A percentile compares a stretch with the other conserved stretches of the same genome.
Conservation (phyloP, 2,113 vertebrate species). For the Centropus unirufus region DNA sequence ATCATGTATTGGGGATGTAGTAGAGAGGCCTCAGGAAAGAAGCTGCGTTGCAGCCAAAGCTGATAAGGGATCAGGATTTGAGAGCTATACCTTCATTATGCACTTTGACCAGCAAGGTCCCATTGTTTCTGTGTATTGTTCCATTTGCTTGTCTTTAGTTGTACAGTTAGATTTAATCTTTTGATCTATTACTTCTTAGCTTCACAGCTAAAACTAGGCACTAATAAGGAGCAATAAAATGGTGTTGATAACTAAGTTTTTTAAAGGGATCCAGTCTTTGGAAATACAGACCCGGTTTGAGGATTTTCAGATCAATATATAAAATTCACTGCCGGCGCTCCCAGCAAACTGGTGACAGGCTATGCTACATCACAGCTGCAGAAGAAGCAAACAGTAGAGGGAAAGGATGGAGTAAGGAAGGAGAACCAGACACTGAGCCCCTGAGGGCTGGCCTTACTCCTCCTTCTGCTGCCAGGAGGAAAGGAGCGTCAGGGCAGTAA, state of each 20-base stretch:
- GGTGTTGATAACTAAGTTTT: neutral
- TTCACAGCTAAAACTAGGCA: neutral
- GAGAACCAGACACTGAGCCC: neutral
- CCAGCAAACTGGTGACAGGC: neutral
- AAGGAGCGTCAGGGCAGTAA: neutral
- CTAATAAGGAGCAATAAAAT: neutral
- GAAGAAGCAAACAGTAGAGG: neutral
- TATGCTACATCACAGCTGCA: neutral
- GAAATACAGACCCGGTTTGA: neutral
- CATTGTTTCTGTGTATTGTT: neutral
- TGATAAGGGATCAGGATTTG: neutral
- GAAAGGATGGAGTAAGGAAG: neutral
- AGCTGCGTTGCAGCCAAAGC: neutral
- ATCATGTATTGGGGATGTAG: neutral
- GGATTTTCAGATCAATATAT: neutral
- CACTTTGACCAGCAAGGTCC: neutral
- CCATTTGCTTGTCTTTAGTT: neutral
- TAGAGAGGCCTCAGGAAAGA: neutral
- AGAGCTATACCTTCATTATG: neutral
- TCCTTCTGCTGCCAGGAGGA: constrained; percentile 1
- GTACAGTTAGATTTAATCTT: neutral
- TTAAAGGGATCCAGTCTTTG: neutral
- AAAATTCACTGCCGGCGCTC: neutral
- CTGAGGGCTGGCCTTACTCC: neutral
- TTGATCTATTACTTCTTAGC: neutral